Base-by-base conservation (phyloP, 2,113 vertebrate species). In the Chloropsis hardwickii region DNA sequence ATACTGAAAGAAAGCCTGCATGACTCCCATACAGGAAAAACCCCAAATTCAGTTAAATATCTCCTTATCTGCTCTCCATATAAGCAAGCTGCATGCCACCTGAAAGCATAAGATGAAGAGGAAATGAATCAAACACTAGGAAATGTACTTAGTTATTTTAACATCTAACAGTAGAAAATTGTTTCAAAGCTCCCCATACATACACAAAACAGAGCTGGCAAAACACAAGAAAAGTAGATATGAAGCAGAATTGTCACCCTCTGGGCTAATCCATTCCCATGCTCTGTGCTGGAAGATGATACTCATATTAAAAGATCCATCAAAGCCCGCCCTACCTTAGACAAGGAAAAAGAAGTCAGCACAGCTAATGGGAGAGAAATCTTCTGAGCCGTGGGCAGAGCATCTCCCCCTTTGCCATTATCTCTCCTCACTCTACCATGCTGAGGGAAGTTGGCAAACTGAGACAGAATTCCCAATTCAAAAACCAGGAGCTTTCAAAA, bases 241-340 rank as follows among this genome's bases (percentile, higher is more conserved):
- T 31, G 40, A 94, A 84, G 72, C 15, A 44, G 44, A 92, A 93
- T 22, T 78, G 60, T 23, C 60, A 81, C 51, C 76, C 93, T 92
- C 93, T 88, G 81, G 94, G 92, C 90, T 94, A 94, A 93, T 90
- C 88, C 88, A 86, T 96, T 86, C 88, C 82, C 72, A 60, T 90
- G 56, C 86, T 90, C 93, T 67, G 67, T 62, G 82, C 2, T 67
- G 64, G 96, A 93, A 83, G 76, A 95, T 76, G 90, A 96, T 92
- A 77, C 76, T 79, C 76, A 88, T 94, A 96, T 93, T 92, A 94
- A 86, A 92, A 94, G 82, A 96, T 96, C 94, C 86, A 95, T 95
- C 94, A 96, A 92, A 81, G 82, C 60, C 53, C 0, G 3, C 44
- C 48, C 61, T 66, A 65, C 74, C 79, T 88, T 51, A 86, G 85